phyloP scores from a whole-genome alignment of 1,140 invertebrate genomes.

The Pararge aegeria region DNA sequence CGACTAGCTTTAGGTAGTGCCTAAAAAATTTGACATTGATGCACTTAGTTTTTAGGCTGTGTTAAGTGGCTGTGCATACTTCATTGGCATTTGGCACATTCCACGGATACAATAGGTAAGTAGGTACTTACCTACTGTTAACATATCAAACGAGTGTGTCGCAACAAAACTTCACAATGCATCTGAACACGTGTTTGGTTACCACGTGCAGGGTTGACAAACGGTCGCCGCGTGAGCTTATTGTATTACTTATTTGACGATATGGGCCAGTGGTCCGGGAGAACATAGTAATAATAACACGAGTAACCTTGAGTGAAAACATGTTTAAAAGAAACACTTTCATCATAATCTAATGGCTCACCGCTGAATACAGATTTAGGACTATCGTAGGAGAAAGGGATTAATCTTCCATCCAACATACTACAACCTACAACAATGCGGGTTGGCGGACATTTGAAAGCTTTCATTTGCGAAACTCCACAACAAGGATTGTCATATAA shows the following conservation, averaged over 20 bases:
- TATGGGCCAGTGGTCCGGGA: neutral
- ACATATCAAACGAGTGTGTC: conserved; percentile 7
- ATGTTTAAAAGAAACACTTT: neutral
- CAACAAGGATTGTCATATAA: too few species aligned
- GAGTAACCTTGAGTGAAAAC: conserved; percentile 1
- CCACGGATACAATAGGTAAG: too few species aligned
- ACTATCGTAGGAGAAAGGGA: too few species aligned
- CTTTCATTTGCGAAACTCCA: too few species aligned
- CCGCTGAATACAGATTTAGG: too few species aligned
- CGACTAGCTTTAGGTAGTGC: too few species aligned
- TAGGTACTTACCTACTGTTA: neutral
- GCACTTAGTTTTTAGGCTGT: neutral
- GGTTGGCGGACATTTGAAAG: too few species aligned
- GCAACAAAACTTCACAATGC: neutral
- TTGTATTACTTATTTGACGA: conserved; percentile 4
- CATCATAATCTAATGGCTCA: too few species aligned
- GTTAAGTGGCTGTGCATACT: conserved; percentile 30
- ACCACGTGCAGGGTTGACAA: conserved; percentile 18
- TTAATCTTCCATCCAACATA: too few species aligned
- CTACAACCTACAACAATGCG: too few species aligned
- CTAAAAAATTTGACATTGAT: too few species aligned
- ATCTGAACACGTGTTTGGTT: conserved; percentile 22
- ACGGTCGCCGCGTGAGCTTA: neutral
- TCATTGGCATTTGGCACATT: conserved; percentile 13
- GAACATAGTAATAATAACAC: neutral